Evolutionary conservation across 2,797 vertebrate species (phyloP), one percentile per base, ranked within the genome.

Genomic region (Ptychadena robeensis): DNA sequence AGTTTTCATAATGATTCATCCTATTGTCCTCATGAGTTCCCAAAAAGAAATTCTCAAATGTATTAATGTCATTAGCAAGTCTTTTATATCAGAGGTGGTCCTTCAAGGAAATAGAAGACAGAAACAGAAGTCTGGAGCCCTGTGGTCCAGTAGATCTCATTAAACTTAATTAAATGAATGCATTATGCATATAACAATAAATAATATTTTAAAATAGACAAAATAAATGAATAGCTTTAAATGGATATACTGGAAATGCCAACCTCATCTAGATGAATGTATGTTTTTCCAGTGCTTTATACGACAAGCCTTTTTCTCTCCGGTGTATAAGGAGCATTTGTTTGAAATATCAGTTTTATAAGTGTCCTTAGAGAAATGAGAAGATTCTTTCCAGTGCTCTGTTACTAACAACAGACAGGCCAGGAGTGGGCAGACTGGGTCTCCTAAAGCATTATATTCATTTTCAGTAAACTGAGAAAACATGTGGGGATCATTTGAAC

Each of bases 371-470:
- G 78, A 67, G 67, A 70, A 40, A 70, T 71, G 27, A 61, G 77
- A 70, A 25, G 48, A 61, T 30, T 59, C 34, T 66, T 48, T 66
- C 65, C 32, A 65, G 75, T 78, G 40, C 67, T 37, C 64, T 53
- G 64, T 78, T 78, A 78, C 75, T 67, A 66, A 78, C 75, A 78
- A 78, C 75, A 78, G 75, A 78, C 78, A 71, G 66, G 66, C 66
- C 67, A 64, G 31, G 69, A 72, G 48, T 65, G 28, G 57, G 37
- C 57, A 72, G 57, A 80, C 71, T 64, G 68, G 59, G 27, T 48
- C 71, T 72, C 71, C 35, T 40, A 18, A 28, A 68, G 48, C 48
- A 80, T 65, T 9, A 27, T 32, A 72, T 71, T 80, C 67, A 80
- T 53, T 44, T 72, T 80, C 35, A 80, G 79, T 80, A 80, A 80